Evolutionary conservation across 2,113 vertebrate species (phyloP).

Genomic region (Sterrhoptilus dennistouni): DNA sequence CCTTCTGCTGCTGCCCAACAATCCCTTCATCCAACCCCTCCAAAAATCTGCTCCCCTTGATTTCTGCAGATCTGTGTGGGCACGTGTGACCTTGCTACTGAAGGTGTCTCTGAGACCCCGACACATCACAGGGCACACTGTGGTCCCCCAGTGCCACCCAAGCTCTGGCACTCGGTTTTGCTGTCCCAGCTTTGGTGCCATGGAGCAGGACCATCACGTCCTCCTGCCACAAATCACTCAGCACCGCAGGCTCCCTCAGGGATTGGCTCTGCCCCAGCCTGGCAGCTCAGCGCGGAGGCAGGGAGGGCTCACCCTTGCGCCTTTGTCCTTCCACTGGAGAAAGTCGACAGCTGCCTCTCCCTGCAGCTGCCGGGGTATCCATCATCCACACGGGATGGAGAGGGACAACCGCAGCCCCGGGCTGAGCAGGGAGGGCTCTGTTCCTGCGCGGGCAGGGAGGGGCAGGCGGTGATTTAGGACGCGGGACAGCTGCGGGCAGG

Average conservation of each 20-base stretch:
- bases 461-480: background rate
- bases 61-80: background rate
- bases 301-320: background rate
- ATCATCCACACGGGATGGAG: background rate
- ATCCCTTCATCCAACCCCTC: background rate
- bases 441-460: background rate
- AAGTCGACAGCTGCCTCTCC: slow-evolving; percentile 3
- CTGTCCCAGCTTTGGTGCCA: background rate
- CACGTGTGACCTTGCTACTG: accelerated
- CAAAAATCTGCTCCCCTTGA: accelerated
- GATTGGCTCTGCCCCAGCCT: background rate
- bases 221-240: background rate
- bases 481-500: background rate
- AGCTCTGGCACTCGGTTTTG: background rate
- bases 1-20: background rate
- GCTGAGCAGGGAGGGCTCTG: background rate
- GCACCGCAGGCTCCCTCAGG: background rate
- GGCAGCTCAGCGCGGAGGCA: background rate
- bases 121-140: accelerated
- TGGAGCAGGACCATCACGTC: background rate
- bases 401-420: background rate
- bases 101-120: accelerated
- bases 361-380: slow-evolving; percentile 35
- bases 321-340: background rate
- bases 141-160: accelerated